phyloP scores from a whole-genome alignment of 2,797 vertebrate species.

The Falco concolor region DNA sequence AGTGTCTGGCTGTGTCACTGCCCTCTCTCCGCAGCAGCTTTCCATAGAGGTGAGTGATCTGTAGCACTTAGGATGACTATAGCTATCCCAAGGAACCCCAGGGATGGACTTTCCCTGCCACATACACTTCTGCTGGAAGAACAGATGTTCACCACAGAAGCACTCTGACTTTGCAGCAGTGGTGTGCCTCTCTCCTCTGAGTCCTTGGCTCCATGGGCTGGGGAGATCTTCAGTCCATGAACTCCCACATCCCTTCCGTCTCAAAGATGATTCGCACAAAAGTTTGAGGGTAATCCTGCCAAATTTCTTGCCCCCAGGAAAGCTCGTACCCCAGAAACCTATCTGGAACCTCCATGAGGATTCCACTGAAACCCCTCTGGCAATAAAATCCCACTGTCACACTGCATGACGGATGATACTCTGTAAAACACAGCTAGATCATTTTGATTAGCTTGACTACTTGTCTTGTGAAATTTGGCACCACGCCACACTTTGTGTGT shows the following conservation, averaged over 20 bases:
- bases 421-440: background rate
- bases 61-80: background rate
- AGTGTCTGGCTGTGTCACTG: background rate
- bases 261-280: background rate
- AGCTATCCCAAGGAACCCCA: background rate
- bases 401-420: background rate
- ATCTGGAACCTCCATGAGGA: background rate
- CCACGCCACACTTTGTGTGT: background rate
- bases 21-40: background rate
- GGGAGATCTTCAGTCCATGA: background rate
- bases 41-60: background rate
- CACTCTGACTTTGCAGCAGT: background rate
- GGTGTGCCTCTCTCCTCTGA: background rate
- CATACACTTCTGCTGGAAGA: background rate
- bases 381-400: background rate
- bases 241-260: background rate
- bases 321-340: background rate
- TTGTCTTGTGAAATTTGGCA: conserved; percentile 1
- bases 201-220: background rate
- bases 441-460: background rate
- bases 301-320: background rate
- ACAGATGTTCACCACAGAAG: background rate
- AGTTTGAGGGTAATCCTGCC: background rate
- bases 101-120: background rate
- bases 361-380: background rate